Evolutionary conservation across 2,113 vertebrate genomes (phyloP).

Genomic region (Maccullochella peelii): DNA sequence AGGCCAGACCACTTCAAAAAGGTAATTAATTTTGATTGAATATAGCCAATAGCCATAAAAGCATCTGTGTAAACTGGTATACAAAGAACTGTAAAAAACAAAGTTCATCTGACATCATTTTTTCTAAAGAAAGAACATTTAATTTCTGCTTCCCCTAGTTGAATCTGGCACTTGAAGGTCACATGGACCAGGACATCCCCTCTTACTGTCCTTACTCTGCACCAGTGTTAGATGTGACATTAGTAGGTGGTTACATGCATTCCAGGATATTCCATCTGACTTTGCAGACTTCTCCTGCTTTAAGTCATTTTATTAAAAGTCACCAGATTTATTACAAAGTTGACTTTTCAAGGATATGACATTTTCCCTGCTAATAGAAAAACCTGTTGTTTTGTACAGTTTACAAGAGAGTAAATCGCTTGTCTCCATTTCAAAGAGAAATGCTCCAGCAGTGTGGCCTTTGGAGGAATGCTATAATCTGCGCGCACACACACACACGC

Average conservation of each 20-base stretch:
- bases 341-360: constrained; percentile 34
- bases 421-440: constrained; percentile 55
- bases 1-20: background rate
- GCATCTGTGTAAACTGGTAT: background rate
- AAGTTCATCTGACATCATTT: background rate
- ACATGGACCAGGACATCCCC: background rate
- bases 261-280: constrained; percentile 3
- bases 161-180: background rate
- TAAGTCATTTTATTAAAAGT: constrained; percentile 9
- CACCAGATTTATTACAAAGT: constrained; percentile 21
- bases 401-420: constrained; percentile 45
- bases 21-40: background rate
- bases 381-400: constrained; percentile 20
- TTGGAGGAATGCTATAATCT: too few species aligned
- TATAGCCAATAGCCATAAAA: background rate
- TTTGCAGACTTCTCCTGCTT: constrained; percentile 1
- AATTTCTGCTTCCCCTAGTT: too few species aligned
- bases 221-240: constrained; percentile 19
- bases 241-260: constrained; percentile 2
- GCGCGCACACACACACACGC: constrained; percentile 5
- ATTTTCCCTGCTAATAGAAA: constrained; percentile 21
- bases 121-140: background rate
- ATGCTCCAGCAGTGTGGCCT: constrained; percentile 36
- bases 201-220: background rate
- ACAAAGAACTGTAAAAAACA: background rate